Evolutionary conservation across 1,140 invertebrate genomes (phyloP), one percentile per base, ranked within the genome.

Genomic region (Ooceraea biroi): DNA sequence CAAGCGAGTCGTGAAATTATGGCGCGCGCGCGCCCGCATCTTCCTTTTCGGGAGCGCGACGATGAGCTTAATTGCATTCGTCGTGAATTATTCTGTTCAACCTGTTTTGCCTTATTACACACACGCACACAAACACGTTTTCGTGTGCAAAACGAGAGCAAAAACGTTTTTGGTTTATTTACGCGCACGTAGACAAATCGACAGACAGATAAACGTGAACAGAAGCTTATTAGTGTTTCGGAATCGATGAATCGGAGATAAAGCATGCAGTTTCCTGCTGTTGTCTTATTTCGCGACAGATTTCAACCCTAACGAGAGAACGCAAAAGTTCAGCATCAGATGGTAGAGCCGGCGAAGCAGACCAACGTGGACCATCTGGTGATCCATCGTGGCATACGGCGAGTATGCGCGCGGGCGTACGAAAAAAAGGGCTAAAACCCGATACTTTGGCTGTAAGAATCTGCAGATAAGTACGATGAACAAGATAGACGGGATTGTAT

Each of bases 361-460:
- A 90, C 86, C 83, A 88, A 78, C 91, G 87, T 90, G 91, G 84
- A 91, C 92, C 92, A 93, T 94, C 92, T 94, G 92, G 87, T 93
- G 92, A 91, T 93, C 91, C 90, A 89, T 78, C 71, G 84, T 86
- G 76, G 87, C 91, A 93, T 92, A 92, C 91, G 90, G 91, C 84
- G 50, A 91, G 88, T 90, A 90, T 88, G 77, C 72, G 78, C 87
- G 27, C 82, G 82, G 82, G 78, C 85, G 60, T 66, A 74, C 65
- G 82, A 86, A 87, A 89, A 65, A 36, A 87, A 86, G 76, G 68
- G 44, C 48, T 57, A 89, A 89, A 88, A 89, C 84, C 61, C 50
- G 91, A 93, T 91, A 92, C 89, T 66, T 85, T 30, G 82, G 77
- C 65, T 65, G 46, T 52, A 76, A 85, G 65, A 87, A 57, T 74